A percentile compares a stretch with the other conserved stretches of the same genome.
Conservation (phyloP, 1,140 invertebrate species). For the Archivesica marissinica region DNA sequence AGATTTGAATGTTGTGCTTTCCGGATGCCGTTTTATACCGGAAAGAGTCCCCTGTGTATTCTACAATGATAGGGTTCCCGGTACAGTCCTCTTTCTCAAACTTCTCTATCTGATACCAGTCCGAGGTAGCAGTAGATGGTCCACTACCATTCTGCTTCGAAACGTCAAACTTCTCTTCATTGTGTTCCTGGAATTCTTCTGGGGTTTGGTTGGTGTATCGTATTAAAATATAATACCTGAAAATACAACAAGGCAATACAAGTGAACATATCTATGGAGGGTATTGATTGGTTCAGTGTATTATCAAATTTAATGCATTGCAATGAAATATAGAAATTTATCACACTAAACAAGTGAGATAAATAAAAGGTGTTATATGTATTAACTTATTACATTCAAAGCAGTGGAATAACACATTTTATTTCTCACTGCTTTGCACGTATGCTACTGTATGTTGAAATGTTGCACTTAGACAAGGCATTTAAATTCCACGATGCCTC, state of each 20-base stretch:
- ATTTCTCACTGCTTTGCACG: no score
- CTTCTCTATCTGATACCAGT: conserved; percentile 24
- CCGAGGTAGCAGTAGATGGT: neutral
- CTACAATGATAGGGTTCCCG: conserved; percentile 11
- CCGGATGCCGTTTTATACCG: neutral
- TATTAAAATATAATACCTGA: conserved; percentile 12
- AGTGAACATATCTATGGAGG: no score
- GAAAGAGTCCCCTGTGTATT: conserved; percentile 1
- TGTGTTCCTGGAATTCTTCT: neutral
- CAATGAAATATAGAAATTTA: no score
- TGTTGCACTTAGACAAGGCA: no score
- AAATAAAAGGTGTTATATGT: no score
- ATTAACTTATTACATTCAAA: no score
- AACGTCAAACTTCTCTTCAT: conserved; percentile 14
- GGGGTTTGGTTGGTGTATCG: conserved; percentile 1
- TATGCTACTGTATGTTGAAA: no score
- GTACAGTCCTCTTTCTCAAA: conserved; percentile 40
- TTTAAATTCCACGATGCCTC: no score
- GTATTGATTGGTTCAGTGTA: no score
- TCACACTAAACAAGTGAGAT: no score
- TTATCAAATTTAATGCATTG: no score
- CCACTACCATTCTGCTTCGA: neutral
- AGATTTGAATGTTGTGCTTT: conserved; percentile 5
- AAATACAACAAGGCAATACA: neutral
- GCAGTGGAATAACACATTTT: no score